Evolutionary conservation across 2,888 invertebrate species (phyloP).

Genomic region (Drosophila eohydei): DNA sequence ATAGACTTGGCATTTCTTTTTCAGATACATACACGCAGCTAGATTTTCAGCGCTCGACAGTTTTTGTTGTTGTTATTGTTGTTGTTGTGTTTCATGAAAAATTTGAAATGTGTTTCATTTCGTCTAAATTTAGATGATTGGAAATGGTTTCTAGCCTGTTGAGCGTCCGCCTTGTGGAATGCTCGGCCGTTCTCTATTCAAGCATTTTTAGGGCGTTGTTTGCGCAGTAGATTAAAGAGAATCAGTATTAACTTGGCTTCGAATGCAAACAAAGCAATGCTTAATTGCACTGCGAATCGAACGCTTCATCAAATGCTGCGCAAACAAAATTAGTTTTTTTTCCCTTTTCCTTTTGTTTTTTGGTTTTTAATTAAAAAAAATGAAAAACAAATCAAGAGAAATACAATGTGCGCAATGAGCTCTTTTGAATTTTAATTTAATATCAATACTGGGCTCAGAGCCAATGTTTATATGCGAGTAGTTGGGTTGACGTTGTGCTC

Average conservation of each 20-base stretch:
- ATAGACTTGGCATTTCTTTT: slow-evolving; percentile 62
- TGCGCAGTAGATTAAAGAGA: slow-evolving; percentile 25
- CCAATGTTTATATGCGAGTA: slow-evolving; percentile 39
- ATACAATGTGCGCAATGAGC: slow-evolving; percentile 45
- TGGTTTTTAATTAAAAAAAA: slow-evolving; percentile 9
- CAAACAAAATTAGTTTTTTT: slow-evolving; percentile 46
- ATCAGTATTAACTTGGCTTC: slow-evolving; percentile 32
- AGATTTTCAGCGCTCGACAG: slow-evolving; percentile 62
- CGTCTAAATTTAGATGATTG: slow-evolving; percentile 79
- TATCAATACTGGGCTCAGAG: slow-evolving; percentile 37
- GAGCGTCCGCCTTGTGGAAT: slow-evolving; percentile 41
- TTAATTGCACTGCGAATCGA: slow-evolving; percentile 50
- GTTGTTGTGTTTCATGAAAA: slow-evolving; percentile 60
- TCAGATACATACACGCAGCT: slow-evolving; percentile 58
- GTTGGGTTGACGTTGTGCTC: slow-evolving; percentile 65
- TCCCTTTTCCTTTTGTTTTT: background rate
- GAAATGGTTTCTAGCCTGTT: slow-evolving; percentile 60
- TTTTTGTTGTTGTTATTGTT: slow-evolving; percentile 35
- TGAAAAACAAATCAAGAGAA: slow-evolving; percentile 20
- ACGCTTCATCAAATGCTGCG: slow-evolving; percentile 48
- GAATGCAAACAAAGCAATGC: slow-evolving; percentile 47
- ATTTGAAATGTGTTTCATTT: slow-evolving; percentile 81
- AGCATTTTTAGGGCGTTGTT: slow-evolving; percentile 56
- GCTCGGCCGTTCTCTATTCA: slow-evolving; percentile 43
- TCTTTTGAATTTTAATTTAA: slow-evolving; percentile 60